These are phyloP conservation scores for Merluccius polli DNA, from an alignment of 2,797 vertebrate genomes.

Conservation along the genomic window DNA sequence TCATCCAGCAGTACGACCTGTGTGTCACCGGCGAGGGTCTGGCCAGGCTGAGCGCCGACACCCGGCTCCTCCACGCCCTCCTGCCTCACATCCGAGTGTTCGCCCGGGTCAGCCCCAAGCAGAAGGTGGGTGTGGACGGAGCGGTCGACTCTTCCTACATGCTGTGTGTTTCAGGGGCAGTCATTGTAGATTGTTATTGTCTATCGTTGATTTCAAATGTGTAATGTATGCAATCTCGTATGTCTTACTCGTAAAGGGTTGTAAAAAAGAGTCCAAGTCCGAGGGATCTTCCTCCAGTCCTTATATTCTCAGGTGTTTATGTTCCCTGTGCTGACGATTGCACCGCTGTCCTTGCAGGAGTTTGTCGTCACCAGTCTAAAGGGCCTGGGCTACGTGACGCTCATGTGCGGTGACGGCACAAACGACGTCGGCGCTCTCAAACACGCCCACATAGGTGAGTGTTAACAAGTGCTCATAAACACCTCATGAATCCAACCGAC, in stretches of 20 bases:
- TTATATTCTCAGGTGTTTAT: neutral
- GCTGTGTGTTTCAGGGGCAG: too few species aligned
- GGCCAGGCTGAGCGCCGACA: constrained; percentile 67
- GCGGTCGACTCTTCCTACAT: too few species aligned
- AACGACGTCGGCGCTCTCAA: constrained; percentile 97
- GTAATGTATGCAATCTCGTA: too few species aligned
- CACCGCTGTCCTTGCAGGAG: constrained; percentile 70
- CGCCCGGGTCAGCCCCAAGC: constrained; percentile 93
- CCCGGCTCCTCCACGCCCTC: constrained; percentile 73
- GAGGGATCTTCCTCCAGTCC: too few species aligned
- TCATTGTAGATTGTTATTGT: too few species aligned
- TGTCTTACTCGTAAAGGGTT: too few species aligned
- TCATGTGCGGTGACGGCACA: constrained; percentile 98
- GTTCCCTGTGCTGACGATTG: neutral
- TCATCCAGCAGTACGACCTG: constrained; percentile 76
- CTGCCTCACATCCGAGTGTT: constrained; percentile 89
- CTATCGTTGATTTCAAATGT: too few species aligned
- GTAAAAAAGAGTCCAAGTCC: too few species aligned
- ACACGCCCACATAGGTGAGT: constrained; percentile 92
- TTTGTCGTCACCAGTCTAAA: constrained; percentile 95
- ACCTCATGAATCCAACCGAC: neutral
- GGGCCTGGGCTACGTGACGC: constrained; percentile 86
- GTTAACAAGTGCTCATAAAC: neutral
- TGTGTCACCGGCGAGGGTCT: constrained; percentile 92
- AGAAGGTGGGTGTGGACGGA: constrained; percentile 79